Percentiles rank a stretch among this genome's conserved stretches.
Evolutionary conservation across 2,888 invertebrate genomes (phyloP).

Genomic region (Drosophila austrosaltans): DNA sequence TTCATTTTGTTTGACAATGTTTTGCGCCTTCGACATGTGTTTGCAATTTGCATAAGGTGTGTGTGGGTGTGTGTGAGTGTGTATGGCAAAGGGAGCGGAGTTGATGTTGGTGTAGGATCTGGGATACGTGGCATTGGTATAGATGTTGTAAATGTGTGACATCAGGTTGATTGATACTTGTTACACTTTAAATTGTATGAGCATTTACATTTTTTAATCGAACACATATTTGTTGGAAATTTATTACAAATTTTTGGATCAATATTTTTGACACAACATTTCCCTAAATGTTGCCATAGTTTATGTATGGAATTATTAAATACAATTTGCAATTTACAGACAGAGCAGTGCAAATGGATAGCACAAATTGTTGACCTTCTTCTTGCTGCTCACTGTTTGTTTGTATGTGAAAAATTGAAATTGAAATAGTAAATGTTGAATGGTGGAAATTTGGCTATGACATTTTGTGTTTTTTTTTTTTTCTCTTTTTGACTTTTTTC

Average conservation of each 20-base stretch:
- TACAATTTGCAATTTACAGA: slow-evolving; percentile 13
- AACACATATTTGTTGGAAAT: background rate
- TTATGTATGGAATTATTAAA: slow-evolving; percentile 2
- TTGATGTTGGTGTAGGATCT: background rate
- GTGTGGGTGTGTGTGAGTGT: no score
- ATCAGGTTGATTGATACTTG: slow-evolving; percentile 13
- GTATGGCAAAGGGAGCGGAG: slow-evolving; percentile 16
- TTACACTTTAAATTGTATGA: background rate
- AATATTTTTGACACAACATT: background rate
- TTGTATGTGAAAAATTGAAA: slow-evolving; percentile 48
- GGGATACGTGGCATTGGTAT: background rate
- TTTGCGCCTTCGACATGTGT: slow-evolving; percentile 74
- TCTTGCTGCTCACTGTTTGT: slow-evolving; percentile 25
- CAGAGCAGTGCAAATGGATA: slow-evolving; percentile 27
- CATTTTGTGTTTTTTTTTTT: slow-evolving; percentile 5
- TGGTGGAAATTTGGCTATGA: slow-evolving; percentile 25
- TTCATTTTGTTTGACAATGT: slow-evolving; percentile 71
- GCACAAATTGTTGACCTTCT: slow-evolving; percentile 18
- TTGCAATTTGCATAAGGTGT: slow-evolving; percentile 63
- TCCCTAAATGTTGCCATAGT: background rate
- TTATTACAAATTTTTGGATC: background rate
- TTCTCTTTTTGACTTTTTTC: slow-evolving; percentile 43
- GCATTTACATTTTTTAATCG: slow-evolving; percentile 5
- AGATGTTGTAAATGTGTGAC: slow-evolving; percentile 16
- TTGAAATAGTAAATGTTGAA: slow-evolving; percentile 42